Percentiles rank a stretch among this genome's conserved stretches.
These are phyloP conservation scores for Petrocephalus zakoni DNA, from an alignment of 2,113 vertebrate genomes.

Conservation along the genomic window DNA sequence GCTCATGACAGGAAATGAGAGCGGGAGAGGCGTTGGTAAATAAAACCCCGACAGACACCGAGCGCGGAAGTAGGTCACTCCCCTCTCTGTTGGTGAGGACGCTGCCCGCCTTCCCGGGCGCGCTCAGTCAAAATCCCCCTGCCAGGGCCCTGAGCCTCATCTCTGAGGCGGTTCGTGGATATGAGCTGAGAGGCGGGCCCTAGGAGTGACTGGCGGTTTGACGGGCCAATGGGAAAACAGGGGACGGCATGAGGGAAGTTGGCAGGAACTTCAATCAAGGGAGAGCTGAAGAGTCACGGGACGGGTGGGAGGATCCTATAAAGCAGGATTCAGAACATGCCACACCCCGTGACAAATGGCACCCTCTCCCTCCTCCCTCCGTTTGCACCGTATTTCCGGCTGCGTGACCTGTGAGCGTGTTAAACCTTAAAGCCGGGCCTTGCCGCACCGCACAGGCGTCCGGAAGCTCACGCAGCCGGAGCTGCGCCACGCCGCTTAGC, in stretches of 20 bases:
- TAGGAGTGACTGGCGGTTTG: neutral
- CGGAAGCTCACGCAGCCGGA: neutral
- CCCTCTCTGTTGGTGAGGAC: neutral
- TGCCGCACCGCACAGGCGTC: neutral
- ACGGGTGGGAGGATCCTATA: neutral
- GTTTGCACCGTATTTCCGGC: neutral
- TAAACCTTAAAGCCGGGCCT: neutral
- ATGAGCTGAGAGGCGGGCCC: neutral
- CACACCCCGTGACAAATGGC: no score
- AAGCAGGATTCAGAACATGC: no score
- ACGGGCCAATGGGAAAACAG: neutral
- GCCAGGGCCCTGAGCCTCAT: neutral
- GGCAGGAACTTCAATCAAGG: neutral
- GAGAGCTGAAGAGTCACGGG: neutral
- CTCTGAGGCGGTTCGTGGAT: neutral
- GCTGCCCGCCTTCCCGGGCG: neutral
- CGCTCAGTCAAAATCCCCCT: slow-evolving; percentile 6
- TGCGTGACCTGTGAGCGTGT: neutral
- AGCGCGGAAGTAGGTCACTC: slow-evolving; percentile 9
- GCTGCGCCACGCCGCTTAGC: neutral
- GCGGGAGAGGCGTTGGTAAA: neutral
- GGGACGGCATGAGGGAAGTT: neutral
- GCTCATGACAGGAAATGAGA: neutral
- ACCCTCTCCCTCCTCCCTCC: neutral
- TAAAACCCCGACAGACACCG: neutral